phyloP scores from a whole-genome alignment of 2,113 vertebrate genomes.

The Falcunculus frontatus region DNA sequence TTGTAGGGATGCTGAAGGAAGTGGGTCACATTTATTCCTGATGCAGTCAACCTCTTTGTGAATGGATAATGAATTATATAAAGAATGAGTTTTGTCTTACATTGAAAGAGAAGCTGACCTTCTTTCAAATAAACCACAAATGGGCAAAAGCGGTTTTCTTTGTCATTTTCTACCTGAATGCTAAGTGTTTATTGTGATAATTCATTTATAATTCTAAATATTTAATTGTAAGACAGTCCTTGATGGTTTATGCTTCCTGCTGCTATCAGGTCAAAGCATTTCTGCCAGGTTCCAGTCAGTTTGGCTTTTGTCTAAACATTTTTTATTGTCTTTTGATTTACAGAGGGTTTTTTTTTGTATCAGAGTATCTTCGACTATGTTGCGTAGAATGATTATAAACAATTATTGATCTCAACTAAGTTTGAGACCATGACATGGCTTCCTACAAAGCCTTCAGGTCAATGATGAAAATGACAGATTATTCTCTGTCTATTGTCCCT shows the following conservation, averaged over 20 bases:
- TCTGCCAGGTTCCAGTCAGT: not conserved
- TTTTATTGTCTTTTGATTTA: not conserved
- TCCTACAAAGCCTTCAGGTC: not conserved
- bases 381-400: not conserved
- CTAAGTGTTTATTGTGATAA: not conserved
- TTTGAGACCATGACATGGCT: not conserved
- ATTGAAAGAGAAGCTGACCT: not conserved
- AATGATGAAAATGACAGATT: not conserved
- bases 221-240: not conserved
- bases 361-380: not conserved
- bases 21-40: not conserved
- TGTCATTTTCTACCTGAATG: not conserved
- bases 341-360: fast-evolving
- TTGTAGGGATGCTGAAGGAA: not conserved
- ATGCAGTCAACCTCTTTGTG: not conserved
- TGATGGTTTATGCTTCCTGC: not conserved
- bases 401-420: not conserved
- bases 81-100: not conserved
- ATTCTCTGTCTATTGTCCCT: not conserved
- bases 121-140: constrained; percentile 34
- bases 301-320: not conserved
- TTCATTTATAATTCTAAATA: constrained; percentile 37
- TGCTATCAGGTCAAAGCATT: not conserved
- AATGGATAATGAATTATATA: not conserved
- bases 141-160: not conserved